Conservation (phyloP, 2,797 vertebrate genomes). For the Hybognathus amarus region DNA sequence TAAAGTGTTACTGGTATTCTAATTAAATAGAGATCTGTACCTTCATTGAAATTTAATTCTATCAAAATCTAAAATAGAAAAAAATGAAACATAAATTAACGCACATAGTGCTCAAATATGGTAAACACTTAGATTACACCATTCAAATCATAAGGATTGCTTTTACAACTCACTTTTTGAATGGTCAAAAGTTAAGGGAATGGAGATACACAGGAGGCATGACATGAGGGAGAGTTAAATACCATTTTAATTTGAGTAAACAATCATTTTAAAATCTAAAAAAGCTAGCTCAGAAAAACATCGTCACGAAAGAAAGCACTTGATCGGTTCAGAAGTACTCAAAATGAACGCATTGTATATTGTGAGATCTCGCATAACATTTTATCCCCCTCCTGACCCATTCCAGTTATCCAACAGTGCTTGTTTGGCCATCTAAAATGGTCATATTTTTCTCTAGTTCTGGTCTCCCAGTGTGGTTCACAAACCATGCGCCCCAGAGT, state of each 20-base stretch:
- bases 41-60: not conserved
- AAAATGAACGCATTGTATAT: conserved; percentile 44
- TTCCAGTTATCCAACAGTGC: conserved; percentile 37
- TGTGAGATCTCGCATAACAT: conserved; percentile 39
- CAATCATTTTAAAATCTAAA: not conserved
- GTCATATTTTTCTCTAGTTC: conserved; percentile 32
- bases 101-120: not conserved
- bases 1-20: not conserved
- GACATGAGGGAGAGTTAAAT: not conserved
- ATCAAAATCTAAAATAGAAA: not conserved
- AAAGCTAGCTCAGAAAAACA: not conserved
- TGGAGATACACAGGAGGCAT: not conserved
- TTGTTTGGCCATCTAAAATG: conserved; percentile 50
- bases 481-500: conserved; percentile 44
- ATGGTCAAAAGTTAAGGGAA: not conserved
- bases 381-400: conserved; percentile 39
- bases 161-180: not conserved
- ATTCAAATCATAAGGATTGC: not conserved
- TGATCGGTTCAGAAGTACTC: conserved; percentile 8
- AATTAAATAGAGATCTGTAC: not conserved
- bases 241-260: not conserved
- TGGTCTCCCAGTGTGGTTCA: conserved; percentile 50
- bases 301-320: not conserved
- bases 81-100: not conserved
- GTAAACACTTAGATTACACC: not conserved